These are phyloP conservation scores for Pelvicachromis taeniatus DNA, from an alignment of 2,113 vertebrate species.

Conservation along the genomic window DNA sequence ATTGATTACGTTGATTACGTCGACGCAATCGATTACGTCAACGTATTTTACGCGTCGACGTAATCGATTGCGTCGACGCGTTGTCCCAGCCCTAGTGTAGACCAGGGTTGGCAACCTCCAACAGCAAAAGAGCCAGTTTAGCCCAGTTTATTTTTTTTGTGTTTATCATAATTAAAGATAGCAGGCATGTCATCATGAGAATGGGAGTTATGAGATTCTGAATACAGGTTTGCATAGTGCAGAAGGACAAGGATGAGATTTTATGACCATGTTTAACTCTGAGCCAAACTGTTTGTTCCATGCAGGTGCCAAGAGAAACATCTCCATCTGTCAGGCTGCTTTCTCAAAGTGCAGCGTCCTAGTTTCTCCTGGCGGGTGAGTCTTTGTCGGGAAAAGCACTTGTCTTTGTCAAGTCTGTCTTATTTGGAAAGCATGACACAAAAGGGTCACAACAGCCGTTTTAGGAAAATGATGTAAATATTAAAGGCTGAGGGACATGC, in stretches of 20 bases:
- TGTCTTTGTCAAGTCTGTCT: background rate
- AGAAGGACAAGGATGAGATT: background rate
- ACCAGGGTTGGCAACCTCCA: too few species aligned
- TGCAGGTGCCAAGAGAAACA: conserved; percentile 30
- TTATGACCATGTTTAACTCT: background rate
- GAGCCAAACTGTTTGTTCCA: background rate
- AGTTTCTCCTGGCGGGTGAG: background rate
- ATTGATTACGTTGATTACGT: too few species aligned
- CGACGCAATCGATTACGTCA: too few species aligned
- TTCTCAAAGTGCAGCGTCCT: background rate
- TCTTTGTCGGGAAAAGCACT: background rate
- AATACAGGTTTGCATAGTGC: background rate
- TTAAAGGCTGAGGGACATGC: background rate
- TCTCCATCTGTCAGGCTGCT: background rate
- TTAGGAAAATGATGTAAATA: background rate
- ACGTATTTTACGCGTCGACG: too few species aligned
- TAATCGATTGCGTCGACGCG: too few species aligned
- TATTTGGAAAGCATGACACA: background rate
- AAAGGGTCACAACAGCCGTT: background rate
- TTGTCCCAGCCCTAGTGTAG: too few species aligned
- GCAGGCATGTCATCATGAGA: background rate
- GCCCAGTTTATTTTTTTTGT: background rate
- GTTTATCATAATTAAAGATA: background rate
- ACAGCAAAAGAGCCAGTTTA: too few species aligned
- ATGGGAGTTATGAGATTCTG: background rate